Conservation (phyloP, 2,797 vertebrate species). For the Thamnophis elegans region DNA sequence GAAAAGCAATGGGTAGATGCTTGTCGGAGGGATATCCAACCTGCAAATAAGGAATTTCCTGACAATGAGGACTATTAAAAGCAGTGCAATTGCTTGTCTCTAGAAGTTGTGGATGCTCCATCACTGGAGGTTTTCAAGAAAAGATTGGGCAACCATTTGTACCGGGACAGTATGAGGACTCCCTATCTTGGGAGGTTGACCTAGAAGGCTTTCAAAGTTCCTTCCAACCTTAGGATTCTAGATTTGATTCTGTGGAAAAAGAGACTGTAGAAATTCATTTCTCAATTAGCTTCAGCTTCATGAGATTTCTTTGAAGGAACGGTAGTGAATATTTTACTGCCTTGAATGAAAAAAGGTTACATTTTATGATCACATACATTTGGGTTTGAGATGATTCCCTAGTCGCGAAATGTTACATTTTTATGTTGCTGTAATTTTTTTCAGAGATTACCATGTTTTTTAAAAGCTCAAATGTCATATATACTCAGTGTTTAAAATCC, state of each 20-base stretch:
- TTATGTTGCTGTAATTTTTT: conserved; percentile 64
- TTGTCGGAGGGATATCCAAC: background rate
- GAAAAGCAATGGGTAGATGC: background rate
- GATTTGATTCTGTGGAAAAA: background rate
- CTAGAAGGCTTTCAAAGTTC: background rate
- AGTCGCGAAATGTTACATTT: conserved; percentile 56
- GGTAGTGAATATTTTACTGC: conserved; percentile 43
- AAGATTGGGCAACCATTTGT: background rate
- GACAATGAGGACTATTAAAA: background rate
- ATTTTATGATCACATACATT: conserved; percentile 46
- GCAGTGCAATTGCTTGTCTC: background rate
- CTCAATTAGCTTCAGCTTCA: conserved; percentile 17
- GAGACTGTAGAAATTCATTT: background rate
- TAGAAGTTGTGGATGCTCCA: background rate
- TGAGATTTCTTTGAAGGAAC: conserved; percentile 39
- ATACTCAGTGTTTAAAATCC: conserved; percentile 61
- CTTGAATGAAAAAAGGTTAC: conserved; percentile 49
- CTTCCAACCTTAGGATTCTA: background rate
- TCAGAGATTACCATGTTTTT: conserved; percentile 67
- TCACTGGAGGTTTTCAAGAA: background rate
- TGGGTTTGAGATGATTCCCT: conserved; percentile 49
- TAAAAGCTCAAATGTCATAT: conserved; percentile 62
- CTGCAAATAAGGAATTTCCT: background rate
- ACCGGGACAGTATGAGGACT: background rate
- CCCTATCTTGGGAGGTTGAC: background rate